Evolutionary conservation across 1,140 invertebrate species (phyloP), one percentile per base, ranked within the genome.

Genomic region (Chironomus tepperi): DNA sequence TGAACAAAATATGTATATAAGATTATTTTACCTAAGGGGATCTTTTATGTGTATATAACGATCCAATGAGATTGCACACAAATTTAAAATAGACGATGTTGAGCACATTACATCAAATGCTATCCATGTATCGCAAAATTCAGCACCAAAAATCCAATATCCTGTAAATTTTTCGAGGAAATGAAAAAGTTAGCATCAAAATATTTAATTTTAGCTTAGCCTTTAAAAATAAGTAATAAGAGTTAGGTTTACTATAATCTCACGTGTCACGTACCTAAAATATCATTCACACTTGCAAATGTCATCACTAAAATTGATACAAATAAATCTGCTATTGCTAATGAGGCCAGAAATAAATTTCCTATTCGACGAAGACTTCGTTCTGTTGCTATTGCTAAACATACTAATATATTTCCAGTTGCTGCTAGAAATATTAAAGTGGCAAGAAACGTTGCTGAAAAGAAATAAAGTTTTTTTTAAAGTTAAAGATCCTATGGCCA

Each of bases 101-200:
- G 91, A 96, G 83, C 95, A 97, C 92, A 97, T 96, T 77, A 98
- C 94, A 84, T 98, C 96, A 80, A 96, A 96, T 10, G 95, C 95
- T 76, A 98, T 93, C 96, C 96, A 98, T 16, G 94, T 94, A 83
- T 97, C 93, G 84, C 96, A 98, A 84, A 97, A 96, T 77, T 91
- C 88, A 74, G 89, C 87, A 9, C 95, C 96, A 80, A 98, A 98
- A 76, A 94, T 88, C 96, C 96, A 98, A 81, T 95, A 95, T 75
- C 91, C 65, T 70, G 42, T 19, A 7, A 43, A 34, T 34, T 34
- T 34, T 34, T 5, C 24, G 5, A 1, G 24, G 24, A 34, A 34
- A 73, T 42, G 73, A 73, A 73, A 47, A 70, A 18, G 15, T 47
- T 18, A 43, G 24, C 3, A 43, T 19, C 18, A n/a, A 47, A 42